Evolutionary conservation across 1,140 invertebrate genomes (phyloP).

Genomic region (Papilio dardanus): DNA sequence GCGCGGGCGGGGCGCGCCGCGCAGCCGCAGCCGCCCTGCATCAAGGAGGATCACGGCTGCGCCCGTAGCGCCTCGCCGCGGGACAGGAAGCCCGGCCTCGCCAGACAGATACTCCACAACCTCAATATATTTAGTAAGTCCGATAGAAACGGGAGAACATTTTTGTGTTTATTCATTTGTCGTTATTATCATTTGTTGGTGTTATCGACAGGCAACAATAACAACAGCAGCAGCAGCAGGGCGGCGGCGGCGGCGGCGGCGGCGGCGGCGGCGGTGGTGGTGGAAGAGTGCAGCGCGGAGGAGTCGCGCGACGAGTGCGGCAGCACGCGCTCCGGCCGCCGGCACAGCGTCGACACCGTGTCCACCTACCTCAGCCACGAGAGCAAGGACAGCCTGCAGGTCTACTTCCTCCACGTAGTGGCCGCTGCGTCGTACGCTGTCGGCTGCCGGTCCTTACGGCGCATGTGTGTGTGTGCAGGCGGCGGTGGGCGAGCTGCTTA

Average conservation of each 20-base stretch:
- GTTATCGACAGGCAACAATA: slow-evolving; percentile 50
- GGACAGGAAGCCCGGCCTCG: slow-evolving; percentile 84
- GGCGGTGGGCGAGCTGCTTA: slow-evolving; percentile 87
- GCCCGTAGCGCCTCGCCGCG: slow-evolving; percentile 60
- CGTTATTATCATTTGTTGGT: no score
- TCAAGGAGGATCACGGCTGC: slow-evolving; percentile 41
- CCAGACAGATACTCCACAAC: slow-evolving; percentile 89
- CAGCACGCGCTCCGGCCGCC: slow-evolving; percentile 86
- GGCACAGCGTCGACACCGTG: slow-evolving; percentile 92
- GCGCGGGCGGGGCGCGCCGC: slow-evolving; percentile 41
- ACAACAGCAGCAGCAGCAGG: background rate
- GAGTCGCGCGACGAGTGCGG: slow-evolving; percentile 59
- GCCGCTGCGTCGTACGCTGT: no score
- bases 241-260: slow-evolving; percentile 81
- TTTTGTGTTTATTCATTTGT: no score
- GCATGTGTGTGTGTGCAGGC: slow-evolving; percentile 52
- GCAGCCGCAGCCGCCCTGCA: slow-evolving; percentile 38
- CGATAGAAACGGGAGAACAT: background rate
- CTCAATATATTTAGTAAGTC: slow-evolving; percentile 90
- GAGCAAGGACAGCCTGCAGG: slow-evolving; percentile 85
- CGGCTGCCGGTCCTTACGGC: background rate
- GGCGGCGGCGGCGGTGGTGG: slow-evolving; percentile 81
- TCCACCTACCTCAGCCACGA: slow-evolving; percentile 94
- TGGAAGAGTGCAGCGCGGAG: slow-evolving; percentile 37
- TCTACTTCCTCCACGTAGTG: no score